phyloP scores from a whole-genome alignment of 2,888 invertebrate genomes.

The Hyposoter didymator region DNA sequence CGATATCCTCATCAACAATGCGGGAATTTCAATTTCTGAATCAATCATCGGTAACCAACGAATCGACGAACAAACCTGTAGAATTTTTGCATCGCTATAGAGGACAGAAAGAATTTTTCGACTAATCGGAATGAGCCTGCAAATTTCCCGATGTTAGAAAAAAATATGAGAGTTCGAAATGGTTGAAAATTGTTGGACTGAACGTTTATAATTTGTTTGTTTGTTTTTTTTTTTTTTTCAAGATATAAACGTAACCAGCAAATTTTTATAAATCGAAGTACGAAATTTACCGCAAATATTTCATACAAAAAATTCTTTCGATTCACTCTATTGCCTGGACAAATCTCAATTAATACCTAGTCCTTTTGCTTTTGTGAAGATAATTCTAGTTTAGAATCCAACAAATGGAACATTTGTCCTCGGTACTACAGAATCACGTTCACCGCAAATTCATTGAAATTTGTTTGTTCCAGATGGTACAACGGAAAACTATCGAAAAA shows the following conservation, averaged over 20 bases:
- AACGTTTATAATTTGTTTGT: not conserved
- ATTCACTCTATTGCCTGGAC: no score
- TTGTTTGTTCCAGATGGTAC: conserved; percentile 69
- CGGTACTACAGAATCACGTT: not conserved
- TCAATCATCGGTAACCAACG: conserved; percentile 69
- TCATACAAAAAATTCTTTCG: not conserved
- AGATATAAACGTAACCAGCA: not conserved
- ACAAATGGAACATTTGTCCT: not conserved
- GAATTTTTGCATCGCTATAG: not conserved
- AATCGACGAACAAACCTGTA: not conserved
- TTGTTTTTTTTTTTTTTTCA: not conserved
- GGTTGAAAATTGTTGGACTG: not conserved
- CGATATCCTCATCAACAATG: conserved; percentile 85
- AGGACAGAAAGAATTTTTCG: no score
- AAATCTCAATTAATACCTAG: not conserved
- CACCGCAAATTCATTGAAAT: not conserved
- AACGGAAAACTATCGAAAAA: conserved; percentile 71
- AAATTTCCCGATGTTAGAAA: no score
- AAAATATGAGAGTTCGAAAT: not conserved
- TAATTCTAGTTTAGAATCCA: not conserved
- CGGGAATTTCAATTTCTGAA: conserved; percentile 79
- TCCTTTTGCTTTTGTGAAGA: not conserved
- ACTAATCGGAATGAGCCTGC: no score
- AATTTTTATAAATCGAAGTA: not conserved
- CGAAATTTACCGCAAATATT: not conserved